Percentiles rank a stretch among this genome's conserved stretches.
Conservation (phyloP, 2,797 vertebrate genomes). For the Sylvilagus floridanus region DNA sequence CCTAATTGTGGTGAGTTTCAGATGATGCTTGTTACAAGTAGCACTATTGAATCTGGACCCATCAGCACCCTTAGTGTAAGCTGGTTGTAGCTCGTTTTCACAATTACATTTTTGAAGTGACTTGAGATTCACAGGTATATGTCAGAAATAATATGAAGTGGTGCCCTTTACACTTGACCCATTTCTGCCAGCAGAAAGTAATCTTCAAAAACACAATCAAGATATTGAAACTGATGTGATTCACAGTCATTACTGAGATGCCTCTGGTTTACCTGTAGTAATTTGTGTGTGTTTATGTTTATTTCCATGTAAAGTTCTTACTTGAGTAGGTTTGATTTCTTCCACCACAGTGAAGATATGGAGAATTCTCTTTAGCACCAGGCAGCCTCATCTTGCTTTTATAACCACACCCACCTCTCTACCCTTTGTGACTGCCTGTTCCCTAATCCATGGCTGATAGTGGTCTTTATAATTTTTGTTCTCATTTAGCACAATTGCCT, state of each 20-base stretch:
- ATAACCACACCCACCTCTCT: not conserved
- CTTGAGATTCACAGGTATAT: constrained; percentile 53
- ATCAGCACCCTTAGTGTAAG: constrained; percentile 45
- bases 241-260: constrained; percentile 7
- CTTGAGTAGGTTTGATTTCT: constrained; percentile 21
- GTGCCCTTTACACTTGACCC: not conserved
- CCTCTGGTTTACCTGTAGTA: not conserved
- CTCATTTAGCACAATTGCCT: not conserved
- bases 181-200: constrained; percentile 43
- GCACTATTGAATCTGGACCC: not conserved
- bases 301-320: constrained; percentile 32
- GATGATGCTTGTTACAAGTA: constrained; percentile 18
- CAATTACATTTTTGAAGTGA: constrained; percentile 53
- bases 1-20: constrained; percentile 60
- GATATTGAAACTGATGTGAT: not conserved
- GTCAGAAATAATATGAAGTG: constrained; percentile 9
- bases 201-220: not conserved
- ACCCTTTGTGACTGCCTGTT: not conserved
- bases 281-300: constrained; percentile 28
- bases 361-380: not conserved
- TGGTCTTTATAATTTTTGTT: constrained; percentile 4
- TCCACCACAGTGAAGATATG: not conserved
- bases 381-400: constrained; percentile 25
- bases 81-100: not conserved
- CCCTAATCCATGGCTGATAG: not conserved